Conservation (phyloP, 2,113 vertebrate genomes). For the Mola mola region DNA sequence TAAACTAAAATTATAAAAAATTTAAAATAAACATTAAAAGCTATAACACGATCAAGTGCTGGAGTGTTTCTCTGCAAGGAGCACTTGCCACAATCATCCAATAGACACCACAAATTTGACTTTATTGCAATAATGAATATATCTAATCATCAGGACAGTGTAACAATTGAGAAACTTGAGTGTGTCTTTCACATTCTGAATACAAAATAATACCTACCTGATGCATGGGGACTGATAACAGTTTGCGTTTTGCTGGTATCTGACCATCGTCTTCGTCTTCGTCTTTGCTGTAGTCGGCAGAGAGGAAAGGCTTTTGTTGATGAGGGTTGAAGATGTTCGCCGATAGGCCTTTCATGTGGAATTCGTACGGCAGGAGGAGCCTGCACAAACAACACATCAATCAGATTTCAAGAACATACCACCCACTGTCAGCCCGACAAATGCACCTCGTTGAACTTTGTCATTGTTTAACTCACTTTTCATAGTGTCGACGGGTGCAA, state of each 20-base stretch:
- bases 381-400: slow-evolving; percentile 26
- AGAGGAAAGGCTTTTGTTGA: slow-evolving; percentile 55
- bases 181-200: too few relatives aligned
- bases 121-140: too few relatives aligned
- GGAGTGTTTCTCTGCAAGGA: too few relatives aligned
- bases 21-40: background rate
- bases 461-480: slow-evolving; percentile 72
- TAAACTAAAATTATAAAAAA: background rate
- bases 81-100: too few relatives aligned
- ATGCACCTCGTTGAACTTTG: too few relatives aligned
- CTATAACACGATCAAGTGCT: too few relatives aligned
- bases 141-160: too few relatives aligned
- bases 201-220: slow-evolving; percentile 59
- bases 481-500: slow-evolving; percentile 85
- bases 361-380: slow-evolving; percentile 80
- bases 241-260: slow-evolving; percentile 53
- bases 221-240: slow-evolving; percentile 16
- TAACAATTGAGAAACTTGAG: too few relatives aligned
- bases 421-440: background rate
- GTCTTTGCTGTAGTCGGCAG: slow-evolving; percentile 32
- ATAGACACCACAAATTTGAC: too few relatives aligned
- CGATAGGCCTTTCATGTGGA: slow-evolving; percentile 71
- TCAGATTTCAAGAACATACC: background rate
- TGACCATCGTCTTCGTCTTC: slow-evolving; percentile 52
- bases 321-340: slow-evolving; percentile 46